These are phyloP conservation scores for Dexiosoma caninum DNA, from an alignment of 2,888 invertebrate genomes.

Conservation along the genomic window DNA sequence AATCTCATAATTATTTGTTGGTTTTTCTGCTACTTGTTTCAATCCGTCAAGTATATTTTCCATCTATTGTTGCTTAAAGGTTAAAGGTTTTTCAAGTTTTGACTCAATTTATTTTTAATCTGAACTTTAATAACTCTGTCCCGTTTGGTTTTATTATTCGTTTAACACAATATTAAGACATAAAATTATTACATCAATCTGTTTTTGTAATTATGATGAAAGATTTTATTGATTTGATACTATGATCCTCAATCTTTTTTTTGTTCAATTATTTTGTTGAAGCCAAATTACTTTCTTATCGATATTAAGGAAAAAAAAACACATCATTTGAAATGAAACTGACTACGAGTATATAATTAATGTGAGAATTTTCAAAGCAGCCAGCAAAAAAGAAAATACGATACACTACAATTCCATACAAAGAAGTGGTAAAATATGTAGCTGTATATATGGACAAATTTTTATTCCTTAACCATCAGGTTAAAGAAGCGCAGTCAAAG, in stretches of 20 bases:
- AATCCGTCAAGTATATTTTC: constrained; percentile 56
- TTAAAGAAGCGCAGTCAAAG: too few species aligned
- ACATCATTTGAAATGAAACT: too few species aligned
- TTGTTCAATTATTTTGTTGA: too few species aligned
- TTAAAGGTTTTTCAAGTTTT: constrained; percentile 55
- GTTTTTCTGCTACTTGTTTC: constrained; percentile 34
- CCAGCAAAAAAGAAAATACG: too few species aligned
- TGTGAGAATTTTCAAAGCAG: too few species aligned
- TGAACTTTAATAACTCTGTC: constrained; percentile 49
- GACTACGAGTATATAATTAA: too few species aligned
- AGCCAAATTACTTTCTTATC: too few species aligned
- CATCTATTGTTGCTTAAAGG: constrained; percentile 12
- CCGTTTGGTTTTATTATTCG: neutral
- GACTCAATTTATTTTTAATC: constrained; percentile 48
- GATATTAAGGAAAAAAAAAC: too few species aligned
- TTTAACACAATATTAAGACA: constrained; percentile 51
- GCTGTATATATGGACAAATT: too few species aligned
- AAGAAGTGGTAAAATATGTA: too few species aligned
- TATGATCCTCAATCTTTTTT: neutral
- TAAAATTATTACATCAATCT: constrained; percentile 4
- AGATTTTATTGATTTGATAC: constrained; percentile 9
- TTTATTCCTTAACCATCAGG: too few species aligned
- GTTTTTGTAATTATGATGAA: constrained; percentile 1
- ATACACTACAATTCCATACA: too few species aligned
- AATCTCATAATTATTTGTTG: constrained; percentile 53